phyloP scores from a whole-genome alignment of 2,113 vertebrate genomes.

The Pheucticus melanocephalus region DNA sequence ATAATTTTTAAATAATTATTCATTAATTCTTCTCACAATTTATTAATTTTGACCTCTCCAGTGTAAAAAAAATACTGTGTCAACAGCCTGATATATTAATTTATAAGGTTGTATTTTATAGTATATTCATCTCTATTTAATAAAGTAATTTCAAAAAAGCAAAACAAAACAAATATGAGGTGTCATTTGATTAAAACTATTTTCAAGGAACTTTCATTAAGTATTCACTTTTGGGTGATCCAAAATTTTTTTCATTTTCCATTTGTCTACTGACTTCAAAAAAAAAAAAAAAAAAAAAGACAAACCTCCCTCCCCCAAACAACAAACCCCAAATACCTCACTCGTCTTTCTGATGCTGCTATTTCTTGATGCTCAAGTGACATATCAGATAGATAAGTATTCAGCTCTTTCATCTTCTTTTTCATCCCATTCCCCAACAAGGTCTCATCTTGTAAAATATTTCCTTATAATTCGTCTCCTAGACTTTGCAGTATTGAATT shows the following conservation, averaged over 20 bases:
- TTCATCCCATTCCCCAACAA: not conserved
- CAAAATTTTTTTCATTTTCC: not conserved
- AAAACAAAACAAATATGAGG: not conserved
- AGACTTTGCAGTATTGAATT: not conserved
- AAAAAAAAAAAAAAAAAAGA: not conserved
- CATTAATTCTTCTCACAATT: not conserved
- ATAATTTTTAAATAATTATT: not conserved
- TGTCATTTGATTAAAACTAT: not conserved
- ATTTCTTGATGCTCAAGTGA: not conserved
- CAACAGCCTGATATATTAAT: not conserved
- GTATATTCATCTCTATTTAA: not conserved
- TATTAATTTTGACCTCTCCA: not conserved
- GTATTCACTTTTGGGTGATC: not conserved
- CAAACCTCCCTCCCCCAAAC: not conserved
- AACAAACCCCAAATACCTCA: not conserved
- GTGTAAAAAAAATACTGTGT: not conserved
- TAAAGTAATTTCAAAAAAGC: rapidly evolving
- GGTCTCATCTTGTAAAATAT: not conserved
- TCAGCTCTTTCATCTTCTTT: not conserved
- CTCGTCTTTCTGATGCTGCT: not conserved
- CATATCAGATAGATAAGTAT: not conserved
- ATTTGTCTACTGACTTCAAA: not conserved
- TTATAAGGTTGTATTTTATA: not conserved
- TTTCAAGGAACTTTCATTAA: not conserved
- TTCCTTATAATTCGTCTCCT: not conserved